Evolutionary conservation across 2,888 invertebrate species (phyloP).

Genomic region (Parnassius orleans): DNA sequence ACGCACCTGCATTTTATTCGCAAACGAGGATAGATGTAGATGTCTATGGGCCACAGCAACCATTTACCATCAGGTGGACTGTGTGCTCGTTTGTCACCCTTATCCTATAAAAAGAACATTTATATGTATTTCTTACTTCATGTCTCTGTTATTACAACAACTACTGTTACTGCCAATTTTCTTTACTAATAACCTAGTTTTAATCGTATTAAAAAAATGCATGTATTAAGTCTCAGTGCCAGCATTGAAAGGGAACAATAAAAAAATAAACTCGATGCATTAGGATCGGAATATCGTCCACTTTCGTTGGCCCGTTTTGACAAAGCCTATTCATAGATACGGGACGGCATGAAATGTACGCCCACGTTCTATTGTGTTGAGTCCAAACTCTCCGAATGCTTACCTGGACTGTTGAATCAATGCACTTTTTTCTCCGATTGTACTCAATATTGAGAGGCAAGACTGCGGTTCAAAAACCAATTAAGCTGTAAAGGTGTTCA

Average conservation of each 20-base stretch:
- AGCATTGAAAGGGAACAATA: slow-evolving; percentile 16
- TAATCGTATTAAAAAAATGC: slow-evolving; percentile 6
- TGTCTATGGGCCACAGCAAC: too few species aligned
- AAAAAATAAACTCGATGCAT: slow-evolving; percentile 17
- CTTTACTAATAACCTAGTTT: background rate
- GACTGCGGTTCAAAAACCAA: slow-evolving; percentile 59
- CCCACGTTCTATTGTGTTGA: slow-evolving; percentile 34
- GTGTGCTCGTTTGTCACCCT: too few species aligned
- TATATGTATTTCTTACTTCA: too few species aligned
- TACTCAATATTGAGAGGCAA: slow-evolving; percentile 38
- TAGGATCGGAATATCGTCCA: slow-evolving; percentile 20
- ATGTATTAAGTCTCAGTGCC: background rate
- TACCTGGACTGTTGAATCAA: slow-evolving; percentile 41
- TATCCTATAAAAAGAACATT: too few species aligned
- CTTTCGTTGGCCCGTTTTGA: slow-evolving; percentile 29
- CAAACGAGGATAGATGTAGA: too few species aligned
- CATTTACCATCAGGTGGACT: too few species aligned
- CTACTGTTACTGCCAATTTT: too few species aligned
- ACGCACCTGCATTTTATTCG: too few species aligned
- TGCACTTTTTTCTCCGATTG: slow-evolving; percentile 38
- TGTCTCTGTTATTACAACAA: too few species aligned
- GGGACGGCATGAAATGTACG: slow-evolving; percentile 34
- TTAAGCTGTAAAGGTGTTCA: slow-evolving; percentile 56
- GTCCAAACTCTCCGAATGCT: slow-evolving; percentile 27
- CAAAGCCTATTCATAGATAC: slow-evolving; percentile 30